Evolutionary conservation across 2,888 invertebrate genomes (phyloP), one percentile per base, ranked within the genome.

Genomic region (Lepas anatifera): DNA sequence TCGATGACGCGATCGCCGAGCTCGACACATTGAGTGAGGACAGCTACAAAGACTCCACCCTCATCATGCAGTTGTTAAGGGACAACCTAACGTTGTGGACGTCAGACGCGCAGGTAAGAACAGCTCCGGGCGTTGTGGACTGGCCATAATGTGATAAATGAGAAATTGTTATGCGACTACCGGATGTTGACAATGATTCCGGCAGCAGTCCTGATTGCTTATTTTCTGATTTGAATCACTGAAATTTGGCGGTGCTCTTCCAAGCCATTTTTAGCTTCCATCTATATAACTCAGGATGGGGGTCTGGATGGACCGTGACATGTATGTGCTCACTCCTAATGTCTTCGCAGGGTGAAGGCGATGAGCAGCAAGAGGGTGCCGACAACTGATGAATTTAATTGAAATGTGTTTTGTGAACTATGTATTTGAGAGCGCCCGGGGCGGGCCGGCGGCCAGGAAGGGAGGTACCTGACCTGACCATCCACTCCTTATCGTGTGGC

Each of bases 1-100:
- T 99, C 86, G 99, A 99, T 85, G 97, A 98, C 82, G 99, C 98
- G 84, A 99, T 99, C 85, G 97, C 98, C 78, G 96, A 98, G 85
- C 86, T 99, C 85, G 98, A 99, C 86, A 96, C 97, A 81, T 85
- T 99, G 83, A 97, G 97, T 84, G 99, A 99, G 86, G 98, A 99
- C 85, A 96, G 96, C 80, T 98, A 98, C 89, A 99, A 99, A 87
- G 98, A 99, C 87, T 96, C 96, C 81, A 99, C 98, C 81, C 89
- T 99, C 82, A 99, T 99, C 84, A 99, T 99, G 98, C 98, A 98
- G 88, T 88, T 99, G 84, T 88, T 99, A 86, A 88, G 93, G 81
- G 93, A 94, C 83, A 94, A 94, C 87, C 88, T 93, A 81, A 93
- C 92, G 82, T 87, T 93, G 82, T 93, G 93, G 93, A 93, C 93